Percentiles rank a stretch among this genome's conserved stretches.
Evolutionary conservation across 2,797 vertebrate species (phyloP).

Genomic region (Notolepis coatsorum): DNA sequence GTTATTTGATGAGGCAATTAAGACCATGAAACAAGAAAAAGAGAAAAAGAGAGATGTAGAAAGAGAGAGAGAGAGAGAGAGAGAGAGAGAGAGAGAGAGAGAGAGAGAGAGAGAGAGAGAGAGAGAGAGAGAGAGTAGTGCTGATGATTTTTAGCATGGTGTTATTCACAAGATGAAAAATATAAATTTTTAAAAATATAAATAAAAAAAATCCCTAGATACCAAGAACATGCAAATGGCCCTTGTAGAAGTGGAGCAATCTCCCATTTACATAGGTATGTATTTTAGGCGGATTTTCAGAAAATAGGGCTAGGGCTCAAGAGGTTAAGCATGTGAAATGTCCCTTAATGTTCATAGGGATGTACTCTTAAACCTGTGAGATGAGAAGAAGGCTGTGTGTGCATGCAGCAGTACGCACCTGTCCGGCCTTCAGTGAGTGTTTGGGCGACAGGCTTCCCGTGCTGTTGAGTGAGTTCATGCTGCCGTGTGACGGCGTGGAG

Average conservation of each 20-base stretch:
- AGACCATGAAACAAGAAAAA: no score
- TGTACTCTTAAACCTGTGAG: neutral
- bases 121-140: neutral
- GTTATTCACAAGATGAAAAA: no score
- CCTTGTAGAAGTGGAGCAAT: no score
- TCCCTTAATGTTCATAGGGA: neutral
- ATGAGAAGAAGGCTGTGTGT: neutral
- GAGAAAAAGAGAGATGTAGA: no score
- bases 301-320: neutral
- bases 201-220: no score
- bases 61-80: conserved; percentile 11
- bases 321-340: neutral
- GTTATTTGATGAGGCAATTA: no score
- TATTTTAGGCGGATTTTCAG: no score
- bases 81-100: neutral
- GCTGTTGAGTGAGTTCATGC: conserved; percentile 95
- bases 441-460: conserved; percentile 95
- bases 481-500: conserved; percentile 95
- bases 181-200: no score
- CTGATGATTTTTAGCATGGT: no score
- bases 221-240: no score
- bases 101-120: neutral
- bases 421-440: conserved; percentile 88
- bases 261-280: no score
- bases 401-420: conserved; percentile 74